phyloP scores from a whole-genome alignment of 2,797 vertebrate genomes.

The Cyprinella venusta region DNA sequence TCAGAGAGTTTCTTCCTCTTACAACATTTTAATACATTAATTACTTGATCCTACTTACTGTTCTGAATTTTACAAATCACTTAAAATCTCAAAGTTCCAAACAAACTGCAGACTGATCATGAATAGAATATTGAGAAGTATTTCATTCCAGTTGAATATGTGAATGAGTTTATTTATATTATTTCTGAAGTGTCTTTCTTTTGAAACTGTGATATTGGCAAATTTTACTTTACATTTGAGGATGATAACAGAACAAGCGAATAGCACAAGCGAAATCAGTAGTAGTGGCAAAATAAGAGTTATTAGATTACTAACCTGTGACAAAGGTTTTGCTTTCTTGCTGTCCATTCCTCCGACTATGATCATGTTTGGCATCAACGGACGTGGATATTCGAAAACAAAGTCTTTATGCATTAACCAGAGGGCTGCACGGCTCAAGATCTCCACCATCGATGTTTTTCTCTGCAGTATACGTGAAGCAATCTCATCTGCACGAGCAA shows the following conservation, averaged over 20 bases:
- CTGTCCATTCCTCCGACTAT: constrained; percentile 71
- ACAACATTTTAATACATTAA: not conserved
- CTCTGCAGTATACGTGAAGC: constrained; percentile 67
- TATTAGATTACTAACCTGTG: constrained; percentile 64
- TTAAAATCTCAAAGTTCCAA: not conserved
- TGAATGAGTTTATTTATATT: not conserved
- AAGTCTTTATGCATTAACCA: constrained; percentile 77
- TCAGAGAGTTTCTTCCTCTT: not conserved
- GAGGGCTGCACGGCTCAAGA: constrained; percentile 67
- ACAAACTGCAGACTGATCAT: not conserved
- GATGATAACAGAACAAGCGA: not conserved
- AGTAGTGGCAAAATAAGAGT: not conserved
- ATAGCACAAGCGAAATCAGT: not conserved
- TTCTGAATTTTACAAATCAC: not conserved
- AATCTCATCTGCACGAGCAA: constrained; percentile 55
- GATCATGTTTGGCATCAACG: constrained; percentile 76
- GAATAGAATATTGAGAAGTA: not conserved
- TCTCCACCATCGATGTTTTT: constrained; percentile 52
- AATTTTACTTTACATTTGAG: not conserved
- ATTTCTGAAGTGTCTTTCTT: not conserved
- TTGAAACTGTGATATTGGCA: not conserved
- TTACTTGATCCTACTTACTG: not conserved
- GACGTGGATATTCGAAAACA: constrained; percentile 70
- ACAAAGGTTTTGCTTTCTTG: constrained; percentile 51
- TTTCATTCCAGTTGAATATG: not conserved